A percentile compares a stretch with the other conserved stretches of the same genome.
phyloP scores from a whole-genome alignment of 2,797 vertebrate genomes.

The Spatula clypeata region DNA sequence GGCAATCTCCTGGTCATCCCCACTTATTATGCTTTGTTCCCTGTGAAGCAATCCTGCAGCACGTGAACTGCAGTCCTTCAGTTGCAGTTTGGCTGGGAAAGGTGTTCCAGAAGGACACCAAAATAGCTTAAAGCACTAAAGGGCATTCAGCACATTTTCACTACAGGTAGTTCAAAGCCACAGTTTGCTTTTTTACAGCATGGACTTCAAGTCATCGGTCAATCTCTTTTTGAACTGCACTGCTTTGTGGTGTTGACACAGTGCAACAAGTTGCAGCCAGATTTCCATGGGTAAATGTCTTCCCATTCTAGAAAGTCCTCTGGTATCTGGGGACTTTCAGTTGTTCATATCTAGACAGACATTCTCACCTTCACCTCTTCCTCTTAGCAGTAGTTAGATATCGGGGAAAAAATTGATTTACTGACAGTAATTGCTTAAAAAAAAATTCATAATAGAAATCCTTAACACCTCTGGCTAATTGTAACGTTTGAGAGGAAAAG shows the following conservation, averaged over 20 bases:
- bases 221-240: neutral
- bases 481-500: neutral
- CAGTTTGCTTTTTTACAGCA: neutral
- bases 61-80: neutral
- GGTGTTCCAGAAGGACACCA: neutral
- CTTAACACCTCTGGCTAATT: neutral
- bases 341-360: neutral
- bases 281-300: neutral
- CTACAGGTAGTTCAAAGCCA: neutral
- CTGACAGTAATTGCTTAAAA: neutral
- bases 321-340: neutral
- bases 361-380: neutral
- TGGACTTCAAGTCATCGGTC: neutral
- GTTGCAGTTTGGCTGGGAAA: neutral
- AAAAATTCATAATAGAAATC: neutral
- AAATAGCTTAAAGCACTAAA: neutral
- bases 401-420: neutral
- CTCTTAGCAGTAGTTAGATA: neutral
- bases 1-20: neutral
- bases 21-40: neutral
- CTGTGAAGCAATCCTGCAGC: neutral
- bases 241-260: neutral
- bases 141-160: neutral
- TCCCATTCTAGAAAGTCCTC: neutral
- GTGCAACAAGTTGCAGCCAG: neutral